These are phyloP conservation scores for Hemicordylus capensis DNA, from an alignment of 2,113 vertebrate genomes.

Conservation along the genomic window DNA sequence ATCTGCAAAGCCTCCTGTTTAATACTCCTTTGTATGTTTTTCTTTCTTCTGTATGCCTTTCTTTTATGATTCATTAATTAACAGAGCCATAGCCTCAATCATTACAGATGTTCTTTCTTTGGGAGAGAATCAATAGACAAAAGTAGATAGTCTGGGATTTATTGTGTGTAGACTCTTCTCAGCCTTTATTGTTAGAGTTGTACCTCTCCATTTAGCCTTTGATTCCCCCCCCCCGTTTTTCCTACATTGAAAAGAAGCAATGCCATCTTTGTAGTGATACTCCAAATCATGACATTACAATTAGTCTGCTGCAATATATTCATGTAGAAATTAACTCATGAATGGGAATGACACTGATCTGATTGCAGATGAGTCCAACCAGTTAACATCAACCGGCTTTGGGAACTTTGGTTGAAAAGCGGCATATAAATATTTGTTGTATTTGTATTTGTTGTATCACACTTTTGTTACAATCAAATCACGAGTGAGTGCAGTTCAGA, in stretches of 20 bases:
- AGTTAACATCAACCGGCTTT: too few relatives aligned
- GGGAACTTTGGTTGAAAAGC: too few relatives aligned
- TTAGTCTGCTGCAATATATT: neutral
- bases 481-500: too few relatives aligned
- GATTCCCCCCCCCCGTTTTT: neutral
- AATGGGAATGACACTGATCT: too few relatives aligned
- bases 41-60: conserved; percentile 4
- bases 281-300: neutral
- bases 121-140: neutral
- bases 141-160: neutral
- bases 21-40: neutral
- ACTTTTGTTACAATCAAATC: too few relatives aligned
- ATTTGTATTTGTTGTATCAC: too few relatives aligned
- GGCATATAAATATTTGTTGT: too few relatives aligned
- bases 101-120: neutral
- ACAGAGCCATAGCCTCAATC: neutral
- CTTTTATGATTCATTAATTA: neutral
- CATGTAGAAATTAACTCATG: neutral
- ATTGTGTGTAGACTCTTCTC: neutral
- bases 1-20: neutral
- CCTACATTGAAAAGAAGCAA: neutral
- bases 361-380: too few relatives aligned
- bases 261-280: neutral
- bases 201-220: neutral
- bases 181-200: neutral